Evolutionary conservation across 2,888 invertebrate genomes (phyloP), one percentile per base, ranked within the genome.

Genomic region (Drosophila barbarae): DNA sequence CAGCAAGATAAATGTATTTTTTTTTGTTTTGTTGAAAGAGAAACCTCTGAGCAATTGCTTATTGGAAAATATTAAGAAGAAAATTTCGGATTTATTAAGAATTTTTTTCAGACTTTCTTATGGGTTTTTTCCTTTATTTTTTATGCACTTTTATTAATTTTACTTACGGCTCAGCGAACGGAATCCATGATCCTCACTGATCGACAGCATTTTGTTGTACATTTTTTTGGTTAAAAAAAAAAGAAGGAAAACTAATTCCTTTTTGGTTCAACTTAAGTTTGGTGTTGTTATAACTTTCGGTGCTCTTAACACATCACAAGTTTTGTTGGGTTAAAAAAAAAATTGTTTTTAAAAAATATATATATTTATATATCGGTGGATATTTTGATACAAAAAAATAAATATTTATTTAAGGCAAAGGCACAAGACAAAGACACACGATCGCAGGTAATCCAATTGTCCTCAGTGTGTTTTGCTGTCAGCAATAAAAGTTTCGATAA

Each of bases 181-280:
- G 88, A 90, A 90, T 88, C 90, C 90, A 72, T 90, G 90, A 87
- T 90, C 90, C 84, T 90, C 90, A 82, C 90, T 90, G 72, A 89
- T 87, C 53, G 89, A 89, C 76, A 90, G 77, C 89, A 90, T 89
- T 85, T 87, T 88, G 65, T 80, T 84, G 63, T 78, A 86, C 85
- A 85, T 84, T 73, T 76, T 36, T 36, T 35, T 28, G 21, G 44
- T 38, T 32, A n/a, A 7, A 42, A 66, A 68, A 61, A 69, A 76
- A 61, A 23, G 21, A 35, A 59, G 21, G 38, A n/a, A 28, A 15
- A 15, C 5, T 2, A 42, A n/a, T 42, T 42, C 26, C 42, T 26
- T 42, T 42, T 23, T 3, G 23, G 9, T 15, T 1, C 26, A 42
- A 15, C 42, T 41, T 56, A 42, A 50, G 46, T 54, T 18, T 61